Conservation (phyloP, 2,113 vertebrate genomes). For the Ceratotherium simum region DNA sequence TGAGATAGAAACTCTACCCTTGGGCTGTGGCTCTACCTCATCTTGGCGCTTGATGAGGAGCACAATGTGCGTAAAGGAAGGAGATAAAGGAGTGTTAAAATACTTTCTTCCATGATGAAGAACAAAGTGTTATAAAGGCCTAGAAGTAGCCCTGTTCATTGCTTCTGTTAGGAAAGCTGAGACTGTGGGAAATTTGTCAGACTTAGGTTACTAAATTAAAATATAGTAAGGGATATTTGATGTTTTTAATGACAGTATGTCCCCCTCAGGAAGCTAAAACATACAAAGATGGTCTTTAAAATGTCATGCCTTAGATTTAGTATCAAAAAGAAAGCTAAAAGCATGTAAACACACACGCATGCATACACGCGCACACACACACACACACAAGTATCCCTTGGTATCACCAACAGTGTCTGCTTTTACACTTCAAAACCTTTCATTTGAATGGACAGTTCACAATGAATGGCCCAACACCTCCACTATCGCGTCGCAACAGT, state of each 20-base stretch:
- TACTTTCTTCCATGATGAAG: conserved; percentile 63
- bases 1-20: conserved; percentile 75
- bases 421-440: background rate
- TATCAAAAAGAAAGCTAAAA: background rate
- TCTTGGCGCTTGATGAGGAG: conserved; percentile 55
- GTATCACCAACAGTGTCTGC: background rate
- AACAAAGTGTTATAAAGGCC: background rate
- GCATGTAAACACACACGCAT: background rate
- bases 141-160: background rate
- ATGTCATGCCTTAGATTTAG: background rate
- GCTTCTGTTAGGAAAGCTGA: conserved; percentile 28
- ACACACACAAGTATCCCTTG: background rate
- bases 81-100: conserved; percentile 54
- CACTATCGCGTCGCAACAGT: fast-evolving
- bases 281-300: background rate
- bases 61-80: conserved; percentile 29
- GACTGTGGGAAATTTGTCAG: conserved; percentile 23
- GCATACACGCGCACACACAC: background rate
- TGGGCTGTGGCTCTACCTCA: conserved; percentile 63
- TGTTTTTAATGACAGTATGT: background rate
- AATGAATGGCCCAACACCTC: fast-evolving
- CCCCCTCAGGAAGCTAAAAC: conserved; percentile 26
- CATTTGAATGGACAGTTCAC: background rate
- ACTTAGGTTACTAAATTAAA: conserved; percentile 15
- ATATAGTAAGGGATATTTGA: background rate